These are phyloP conservation scores for Drosophila novamexicana DNA, from an alignment of 1,140 invertebrate genomes.

Conservation along the genomic window DNA sequence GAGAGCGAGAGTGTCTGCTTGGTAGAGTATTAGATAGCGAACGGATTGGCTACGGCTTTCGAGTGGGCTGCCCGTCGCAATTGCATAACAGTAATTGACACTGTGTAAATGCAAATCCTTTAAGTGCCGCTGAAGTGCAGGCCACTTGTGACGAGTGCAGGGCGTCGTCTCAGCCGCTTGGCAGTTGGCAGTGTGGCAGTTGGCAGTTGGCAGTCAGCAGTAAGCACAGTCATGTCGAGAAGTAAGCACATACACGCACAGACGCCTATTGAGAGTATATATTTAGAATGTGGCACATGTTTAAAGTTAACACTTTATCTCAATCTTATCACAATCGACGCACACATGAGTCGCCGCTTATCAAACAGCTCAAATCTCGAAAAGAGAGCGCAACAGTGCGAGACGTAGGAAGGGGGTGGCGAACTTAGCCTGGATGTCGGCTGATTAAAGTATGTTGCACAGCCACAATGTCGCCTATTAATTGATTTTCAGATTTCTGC, in stretches of 20 bases:
- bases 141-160: conserved; percentile 22
- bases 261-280: conserved; percentile 1
- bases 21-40: background rate
- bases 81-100: conserved; percentile 49
- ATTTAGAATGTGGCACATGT: conserved; percentile 18
- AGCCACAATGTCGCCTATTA: conserved; percentile 61
- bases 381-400: background rate
- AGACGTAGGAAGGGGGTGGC: background rate
- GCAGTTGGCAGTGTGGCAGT: conserved; percentile 1
- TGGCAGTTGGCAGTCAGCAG: conserved; percentile 14
- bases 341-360: conserved; percentile 9
- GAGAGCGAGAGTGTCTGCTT: background rate
- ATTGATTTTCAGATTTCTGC: conserved; percentile 25
- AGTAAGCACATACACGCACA: conserved; percentile 14
- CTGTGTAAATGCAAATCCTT: conserved; percentile 51
- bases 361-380: conserved; percentile 10
- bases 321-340: conserved; percentile 42
- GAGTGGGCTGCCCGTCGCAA: background rate
- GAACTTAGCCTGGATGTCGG: no score
- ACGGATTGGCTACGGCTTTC: background rate
- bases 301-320: conserved; percentile 40
- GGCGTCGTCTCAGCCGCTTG: background rate
- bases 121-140: conserved; percentile 37
- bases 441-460: conserved; percentile 6
- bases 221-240: conserved; percentile 28